Base-by-base conservation (phyloP, 2,888 invertebrate species). In the Blomia tropicalis region DNA sequence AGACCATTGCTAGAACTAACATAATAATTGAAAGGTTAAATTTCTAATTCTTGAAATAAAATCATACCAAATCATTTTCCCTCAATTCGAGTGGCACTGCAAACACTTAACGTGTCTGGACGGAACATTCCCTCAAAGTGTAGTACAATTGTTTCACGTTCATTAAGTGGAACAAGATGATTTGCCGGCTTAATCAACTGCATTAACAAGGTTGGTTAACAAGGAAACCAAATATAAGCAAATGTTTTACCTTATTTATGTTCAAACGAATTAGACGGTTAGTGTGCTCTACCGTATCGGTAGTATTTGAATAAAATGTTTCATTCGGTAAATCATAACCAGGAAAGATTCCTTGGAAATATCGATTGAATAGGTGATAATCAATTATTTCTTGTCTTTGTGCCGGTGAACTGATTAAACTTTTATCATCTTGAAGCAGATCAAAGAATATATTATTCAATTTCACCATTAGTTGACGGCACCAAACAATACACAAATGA, bases 401-500 rank as follows among this genome's bases (percentile, higher is more conserved):
- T 1, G 43, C 27, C 25, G 22, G 19, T 67, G 77, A 73, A 0
- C 71, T 67, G 4, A 70, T 71, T 56, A 80, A 74, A 60, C 68
- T 66, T 0, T 77, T 77, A 47, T 70, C 71, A 2, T 75, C 73
- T 71, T 87, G 81, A 4, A 92, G 80, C 47, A 82, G 80, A 68
- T 86, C 85, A 74, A 90, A 92, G 7, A 93, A 75, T 59, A 85
- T 83, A 68, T 85, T 78, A 66, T 84, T 84, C 62, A 89, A 78
- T 0, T 82, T 80, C 71, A 89, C 73, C 1, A 91, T 82, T 43
- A 91, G 76, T 74, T 93, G 89, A 70, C 89, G 86, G 74, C 76
- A 75, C 93, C 93, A 95, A 2, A 90, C 82, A 69, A 91, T 87
- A 69, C 87, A 85, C 14, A 87, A 79, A 73, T 95, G 95, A 74